phyloP scores from a whole-genome alignment of 1,140 invertebrate genomes.

The Drosophila ananassae region DNA sequence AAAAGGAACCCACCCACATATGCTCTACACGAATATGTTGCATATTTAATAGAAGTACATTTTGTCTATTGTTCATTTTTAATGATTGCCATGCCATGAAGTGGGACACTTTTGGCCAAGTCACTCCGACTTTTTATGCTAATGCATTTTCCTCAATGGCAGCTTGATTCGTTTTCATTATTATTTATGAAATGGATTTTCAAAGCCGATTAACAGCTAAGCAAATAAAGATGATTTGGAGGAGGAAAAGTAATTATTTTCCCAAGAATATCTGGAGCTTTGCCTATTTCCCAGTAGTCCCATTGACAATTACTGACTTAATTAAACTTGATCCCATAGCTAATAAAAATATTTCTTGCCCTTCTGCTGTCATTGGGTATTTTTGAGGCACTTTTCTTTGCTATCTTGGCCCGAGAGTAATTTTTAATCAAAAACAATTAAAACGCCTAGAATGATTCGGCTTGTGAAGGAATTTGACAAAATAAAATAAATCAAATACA shows the following conservation, averaged over 20 bases:
- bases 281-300: conserved; percentile 32
- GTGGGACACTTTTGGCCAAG: conserved; percentile 6
- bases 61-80: conserved; percentile 38
- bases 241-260: conserved; percentile 31
- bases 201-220: conserved; percentile 7
- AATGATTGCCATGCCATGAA: conserved; percentile 10
- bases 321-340: conserved; percentile 64
- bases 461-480: background rate
- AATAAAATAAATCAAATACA: conserved; percentile 4
- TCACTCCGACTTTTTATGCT: conserved; percentile 15
- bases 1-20: conserved; percentile 2
- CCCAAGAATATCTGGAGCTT: conserved; percentile 3
- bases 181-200: conserved; percentile 34
- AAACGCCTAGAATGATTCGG: conserved; percentile 3
- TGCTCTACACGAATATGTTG: conserved; percentile 11
- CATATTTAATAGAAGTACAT: conserved; percentile 35
- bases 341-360: conserved; percentile 53
- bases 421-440: conserved; percentile 61
- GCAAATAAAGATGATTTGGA: conserved; percentile 3
- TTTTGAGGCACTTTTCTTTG: background rate
- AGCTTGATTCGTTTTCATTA: conserved; percentile 12
- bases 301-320: conserved; percentile 52
- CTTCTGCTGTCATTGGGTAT: background rate
- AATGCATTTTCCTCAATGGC: conserved; percentile 16
- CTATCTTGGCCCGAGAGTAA: background rate